Conservation (phyloP, 2,797 vertebrate species). For the Morus bassanus region DNA sequence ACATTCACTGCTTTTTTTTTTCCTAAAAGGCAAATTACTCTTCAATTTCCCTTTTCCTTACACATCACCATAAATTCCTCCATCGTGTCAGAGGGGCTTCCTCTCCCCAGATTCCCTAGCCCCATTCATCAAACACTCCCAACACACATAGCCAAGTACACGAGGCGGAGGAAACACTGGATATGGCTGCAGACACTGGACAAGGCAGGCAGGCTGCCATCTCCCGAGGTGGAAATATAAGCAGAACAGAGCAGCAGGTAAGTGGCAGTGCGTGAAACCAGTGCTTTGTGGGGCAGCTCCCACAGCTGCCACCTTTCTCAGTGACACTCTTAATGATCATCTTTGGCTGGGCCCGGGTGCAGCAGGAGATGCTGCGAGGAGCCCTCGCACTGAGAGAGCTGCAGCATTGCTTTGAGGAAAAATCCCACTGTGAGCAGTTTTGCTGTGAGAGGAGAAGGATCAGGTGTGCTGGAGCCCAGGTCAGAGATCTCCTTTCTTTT, state of each 20-base stretch:
- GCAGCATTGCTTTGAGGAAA: neutral
- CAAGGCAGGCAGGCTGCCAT: neutral
- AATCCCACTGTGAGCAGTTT: neutral
- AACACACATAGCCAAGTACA: neutral
- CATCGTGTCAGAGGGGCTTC: neutral
- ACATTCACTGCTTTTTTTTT: neutral
- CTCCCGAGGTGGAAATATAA: neutral
- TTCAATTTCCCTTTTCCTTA: neutral
- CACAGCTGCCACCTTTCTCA: neutral
- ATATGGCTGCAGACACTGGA: no score
- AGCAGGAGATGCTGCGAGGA: neutral
- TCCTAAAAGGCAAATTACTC: neutral
- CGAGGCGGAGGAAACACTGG: fast-evolving
- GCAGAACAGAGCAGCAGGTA: neutral
- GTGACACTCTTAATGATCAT: fast-evolving
- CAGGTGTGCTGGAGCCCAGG: neutral
- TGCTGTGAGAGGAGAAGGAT: neutral
- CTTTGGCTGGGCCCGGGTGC: neutral
- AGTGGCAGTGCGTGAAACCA: fast-evolving
- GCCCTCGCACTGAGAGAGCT: neutral
- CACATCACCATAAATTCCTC: neutral
- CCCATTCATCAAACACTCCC: neutral
- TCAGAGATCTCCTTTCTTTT: neutral
- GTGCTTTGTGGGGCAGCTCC: neutral
- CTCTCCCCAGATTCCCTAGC: neutral